These are phyloP conservation scores for Platycnemis pennipes DNA, from an alignment of 2,888 invertebrate species.

Conservation along the genomic window DNA sequence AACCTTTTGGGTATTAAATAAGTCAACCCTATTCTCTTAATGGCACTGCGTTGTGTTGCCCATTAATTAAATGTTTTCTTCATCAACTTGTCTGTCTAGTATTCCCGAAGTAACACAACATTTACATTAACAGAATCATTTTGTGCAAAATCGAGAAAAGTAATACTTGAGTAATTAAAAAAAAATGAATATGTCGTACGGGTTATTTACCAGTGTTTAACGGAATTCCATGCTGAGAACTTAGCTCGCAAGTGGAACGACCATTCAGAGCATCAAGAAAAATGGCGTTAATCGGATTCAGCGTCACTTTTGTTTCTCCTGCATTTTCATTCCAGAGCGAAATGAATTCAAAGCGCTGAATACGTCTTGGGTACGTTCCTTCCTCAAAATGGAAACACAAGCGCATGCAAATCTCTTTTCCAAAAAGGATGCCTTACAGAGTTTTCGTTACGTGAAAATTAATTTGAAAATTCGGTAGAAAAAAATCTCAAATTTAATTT, in stretches of 20 bases:
- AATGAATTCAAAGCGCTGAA: constrained; percentile 14
- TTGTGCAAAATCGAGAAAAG: too few species aligned
- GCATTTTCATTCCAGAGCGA: constrained; percentile 10
- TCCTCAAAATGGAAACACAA: constrained; percentile 2
- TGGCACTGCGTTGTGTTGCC: too few species aligned
- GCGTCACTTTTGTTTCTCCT: neutral
- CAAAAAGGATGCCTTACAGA: neutral
- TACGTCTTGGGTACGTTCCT: neutral
- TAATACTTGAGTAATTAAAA: too few species aligned
- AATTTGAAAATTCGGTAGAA: neutral
- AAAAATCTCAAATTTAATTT: neutral
- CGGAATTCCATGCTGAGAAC: too few species aligned
- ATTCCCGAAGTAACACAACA: too few species aligned
- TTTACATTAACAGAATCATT: too few species aligned
- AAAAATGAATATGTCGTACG: too few species aligned
- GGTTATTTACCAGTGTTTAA: too few species aligned
- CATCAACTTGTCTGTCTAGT: too few species aligned
- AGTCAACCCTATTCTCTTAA: too few species aligned
- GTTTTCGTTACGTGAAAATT: neutral
- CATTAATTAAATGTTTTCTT: too few species aligned
- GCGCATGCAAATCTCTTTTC: constrained; percentile 23
- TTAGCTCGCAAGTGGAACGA: neutral
- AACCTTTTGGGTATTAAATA: too few species aligned
- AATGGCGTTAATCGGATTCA: neutral
- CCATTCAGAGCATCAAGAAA: neutral